Evolutionary conservation across 2,888 invertebrate species (phyloP).

Genomic region (Drosophila antonietae): DNA sequence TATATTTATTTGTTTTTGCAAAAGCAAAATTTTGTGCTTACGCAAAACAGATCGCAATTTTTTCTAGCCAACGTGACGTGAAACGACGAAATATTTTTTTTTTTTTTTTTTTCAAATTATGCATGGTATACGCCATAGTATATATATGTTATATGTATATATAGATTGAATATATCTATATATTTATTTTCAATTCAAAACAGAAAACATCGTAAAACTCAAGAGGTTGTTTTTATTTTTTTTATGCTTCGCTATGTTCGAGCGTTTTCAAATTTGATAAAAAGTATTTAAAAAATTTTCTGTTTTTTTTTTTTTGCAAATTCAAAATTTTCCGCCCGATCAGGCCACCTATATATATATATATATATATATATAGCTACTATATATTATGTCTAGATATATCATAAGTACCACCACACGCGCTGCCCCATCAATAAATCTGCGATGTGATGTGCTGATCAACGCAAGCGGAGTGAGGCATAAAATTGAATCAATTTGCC

Average conservation of each 20-base stretch:
- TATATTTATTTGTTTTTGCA: conserved; percentile 75
- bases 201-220: conserved; percentile 20
- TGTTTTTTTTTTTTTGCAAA: conserved; percentile 8
- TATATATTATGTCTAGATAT: conserved; percentile 25
- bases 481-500: conserved; percentile 15
- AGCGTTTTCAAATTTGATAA: conserved; percentile 37
- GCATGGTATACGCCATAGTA: conserved; percentile 10
- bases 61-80: conserved; percentile 60
- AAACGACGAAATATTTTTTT: conserved; percentile 34
- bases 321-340: conserved; percentile 39
- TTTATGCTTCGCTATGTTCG: conserved; percentile 3
- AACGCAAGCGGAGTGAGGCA: conserved; percentile 1
- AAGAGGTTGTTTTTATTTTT: conserved; percentile 12
- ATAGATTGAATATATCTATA: conserved; percentile 8
- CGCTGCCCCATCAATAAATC: conserved; percentile 57
- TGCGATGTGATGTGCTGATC: conserved; percentile 7
- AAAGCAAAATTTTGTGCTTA: conserved; percentile 61
- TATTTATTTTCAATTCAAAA: conserved; percentile 27
- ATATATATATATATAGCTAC: conserved; percentile 17
- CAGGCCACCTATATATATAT: conserved; percentile 20
- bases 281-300: conserved; percentile 19
- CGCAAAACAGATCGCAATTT: conserved; percentile 61
- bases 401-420: conserved; percentile 60
- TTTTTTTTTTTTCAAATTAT: conserved; percentile 17
- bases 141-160: conserved; percentile 6